Conservation (phyloP, 2,113 vertebrate genomes). For the Bettongia penicillata region DNA sequence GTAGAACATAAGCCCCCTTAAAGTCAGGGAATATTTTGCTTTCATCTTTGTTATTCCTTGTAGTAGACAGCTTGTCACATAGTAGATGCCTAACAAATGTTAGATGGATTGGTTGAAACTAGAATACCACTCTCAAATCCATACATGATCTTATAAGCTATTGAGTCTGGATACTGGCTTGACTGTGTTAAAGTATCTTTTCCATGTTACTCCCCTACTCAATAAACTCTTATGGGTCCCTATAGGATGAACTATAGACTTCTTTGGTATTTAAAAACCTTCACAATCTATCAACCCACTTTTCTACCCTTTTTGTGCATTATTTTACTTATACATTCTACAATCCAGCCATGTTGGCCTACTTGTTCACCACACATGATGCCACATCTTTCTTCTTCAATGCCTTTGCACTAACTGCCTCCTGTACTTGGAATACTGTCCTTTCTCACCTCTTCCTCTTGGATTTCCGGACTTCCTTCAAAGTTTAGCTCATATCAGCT, state of each 20-base stretch:
- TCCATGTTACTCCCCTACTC: not conserved
- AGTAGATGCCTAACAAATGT: no score
- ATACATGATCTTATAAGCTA: not conserved
- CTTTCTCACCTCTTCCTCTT: not conserved
- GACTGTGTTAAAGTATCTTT: not conserved
- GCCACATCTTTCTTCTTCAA: not conserved
- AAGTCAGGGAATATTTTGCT: not conserved
- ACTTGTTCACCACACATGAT: not conserved
- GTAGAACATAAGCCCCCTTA: not conserved
- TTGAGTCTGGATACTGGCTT: not conserved
- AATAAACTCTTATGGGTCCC: not conserved
- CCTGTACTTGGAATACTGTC: not conserved
- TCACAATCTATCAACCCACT: not conserved
- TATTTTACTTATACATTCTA: not conserved
- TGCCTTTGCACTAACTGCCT: not conserved
- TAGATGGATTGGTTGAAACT: not conserved
- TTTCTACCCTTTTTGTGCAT: not conserved
- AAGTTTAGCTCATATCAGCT: not conserved
- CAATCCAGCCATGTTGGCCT: not conserved
- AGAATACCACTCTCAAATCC: not conserved
- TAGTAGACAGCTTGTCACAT: not conserved
- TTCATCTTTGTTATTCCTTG: not conserved
- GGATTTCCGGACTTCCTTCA: not conserved
- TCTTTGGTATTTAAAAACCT: not conserved
- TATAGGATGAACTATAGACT: not conserved